phyloP scores from a whole-genome alignment of 2,113 vertebrate genomes.

The Sakesphorus luctuosus region DNA sequence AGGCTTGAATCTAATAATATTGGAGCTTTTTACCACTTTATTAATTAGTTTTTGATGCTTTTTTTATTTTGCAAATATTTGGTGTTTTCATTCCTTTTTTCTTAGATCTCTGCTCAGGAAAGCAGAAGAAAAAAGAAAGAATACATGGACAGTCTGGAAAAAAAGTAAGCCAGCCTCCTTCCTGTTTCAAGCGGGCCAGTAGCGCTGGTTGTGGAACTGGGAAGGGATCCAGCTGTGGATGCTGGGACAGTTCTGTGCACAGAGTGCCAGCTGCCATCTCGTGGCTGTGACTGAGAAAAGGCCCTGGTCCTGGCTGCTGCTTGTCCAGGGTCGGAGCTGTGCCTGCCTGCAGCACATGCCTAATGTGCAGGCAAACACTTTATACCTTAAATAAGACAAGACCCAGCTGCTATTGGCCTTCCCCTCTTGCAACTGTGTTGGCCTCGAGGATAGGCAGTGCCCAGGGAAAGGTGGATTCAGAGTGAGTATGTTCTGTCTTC shows the following conservation, averaged over 20 bases:
- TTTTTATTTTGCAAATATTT: constrained; percentile 22
- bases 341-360: not conserved
- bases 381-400: not conserved
- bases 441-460: not conserved
- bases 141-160: constrained; percentile 98
- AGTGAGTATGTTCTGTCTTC: not conserved
- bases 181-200: not conserved
- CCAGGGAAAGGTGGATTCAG: not conserved
- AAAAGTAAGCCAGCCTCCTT: constrained; percentile 85
- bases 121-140: constrained; percentile 99
- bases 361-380: not conserved
- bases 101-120: constrained; percentile 97
- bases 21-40: not conserved
- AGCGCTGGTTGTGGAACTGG: not conserved
- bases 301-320: not conserved
- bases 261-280: constrained; percentile 71
- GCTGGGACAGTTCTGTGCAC: not conserved
- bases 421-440: fast-evolving
- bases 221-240: constrained; percentile 56
- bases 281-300: constrained; percentile 64
- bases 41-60: not conserved
- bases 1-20: not conserved
- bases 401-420: not conserved
- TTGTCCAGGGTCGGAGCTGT: not conserved
- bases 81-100: not conserved